Conservation (phyloP, 2,888 invertebrate genomes). For the Harpalus rufipes region DNA sequence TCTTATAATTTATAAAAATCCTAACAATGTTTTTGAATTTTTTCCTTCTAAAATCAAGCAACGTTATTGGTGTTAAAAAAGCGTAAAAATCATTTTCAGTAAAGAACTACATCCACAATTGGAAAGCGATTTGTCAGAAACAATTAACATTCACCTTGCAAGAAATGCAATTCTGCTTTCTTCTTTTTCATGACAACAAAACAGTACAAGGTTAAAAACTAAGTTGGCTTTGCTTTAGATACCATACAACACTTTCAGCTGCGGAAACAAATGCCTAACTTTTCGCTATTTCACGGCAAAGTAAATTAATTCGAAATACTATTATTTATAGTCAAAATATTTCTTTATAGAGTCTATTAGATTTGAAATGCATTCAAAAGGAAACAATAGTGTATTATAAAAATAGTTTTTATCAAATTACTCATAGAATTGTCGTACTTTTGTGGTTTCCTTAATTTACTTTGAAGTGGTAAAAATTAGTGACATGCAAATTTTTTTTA, state of each 20-base stretch:
- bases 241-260: slow-evolving; percentile 52
- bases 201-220: slow-evolving; percentile 64
- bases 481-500: not conserved
- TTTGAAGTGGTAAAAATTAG: slow-evolving; percentile 21
- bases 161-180: slow-evolving; percentile 65
- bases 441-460: not conserved
- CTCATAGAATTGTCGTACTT: not conserved
- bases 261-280: slow-evolving; percentile 29
- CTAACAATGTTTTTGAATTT: slow-evolving; percentile 5
- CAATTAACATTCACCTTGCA: slow-evolving; percentile 67
- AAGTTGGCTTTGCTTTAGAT: slow-evolving; percentile 18
- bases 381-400: not conserved
- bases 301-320: slow-evolving; percentile 14
- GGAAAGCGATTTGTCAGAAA: slow-evolving; percentile 61
- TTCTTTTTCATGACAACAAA: slow-evolving; percentile 53
- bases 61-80: slow-evolving; percentile 24
- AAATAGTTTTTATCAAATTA: not conserved
- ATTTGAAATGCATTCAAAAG: not conserved
- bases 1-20: not conserved
- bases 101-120: slow-evolving; percentile 56
- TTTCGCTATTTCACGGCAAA: slow-evolving; percentile 20
- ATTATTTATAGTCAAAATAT: slow-evolving; percentile 9
- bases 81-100: slow-evolving; percentile 10
- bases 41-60: slow-evolving; percentile 24
- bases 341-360: not conserved